These are phyloP conservation scores for Ptiloglossa arizonensis DNA, from an alignment of 1,140 invertebrate species.

Conservation along the genomic window DNA sequence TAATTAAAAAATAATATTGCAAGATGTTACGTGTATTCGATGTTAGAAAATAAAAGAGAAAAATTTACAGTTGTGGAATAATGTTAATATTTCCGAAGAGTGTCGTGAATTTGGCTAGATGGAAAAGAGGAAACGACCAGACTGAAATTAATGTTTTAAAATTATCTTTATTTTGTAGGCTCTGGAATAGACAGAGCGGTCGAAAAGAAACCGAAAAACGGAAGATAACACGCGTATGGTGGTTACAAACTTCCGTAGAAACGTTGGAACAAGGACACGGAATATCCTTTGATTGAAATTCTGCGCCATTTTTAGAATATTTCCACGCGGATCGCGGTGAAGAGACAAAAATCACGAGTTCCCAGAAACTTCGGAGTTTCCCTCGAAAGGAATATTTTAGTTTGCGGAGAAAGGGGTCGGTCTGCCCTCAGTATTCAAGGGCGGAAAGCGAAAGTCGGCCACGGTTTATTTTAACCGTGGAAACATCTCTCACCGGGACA, in stretches of 20 bases:
- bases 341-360: conserved; percentile 29
- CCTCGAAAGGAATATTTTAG: conserved; percentile 43
- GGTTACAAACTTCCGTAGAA: neutral
- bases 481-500: neutral
- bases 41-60: no score
- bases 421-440: neutral
- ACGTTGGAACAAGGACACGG: neutral
- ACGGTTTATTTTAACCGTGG: neutral
- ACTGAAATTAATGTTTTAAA: no score
- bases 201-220: no score
- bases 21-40: no score
- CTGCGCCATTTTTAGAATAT: neutral
- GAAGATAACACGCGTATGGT: neutral
- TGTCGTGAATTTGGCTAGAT: no score
- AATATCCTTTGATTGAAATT: neutral
- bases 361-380: conserved; percentile 18
- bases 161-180: no score
- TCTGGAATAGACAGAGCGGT: no score
- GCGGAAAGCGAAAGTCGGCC: neutral
- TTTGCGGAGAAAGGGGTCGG: neutral
- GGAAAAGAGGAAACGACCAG: no score
- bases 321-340: neutral
- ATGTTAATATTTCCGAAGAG: no score
- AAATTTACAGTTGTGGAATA: no score
- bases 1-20: no score